phyloP scores from a whole-genome alignment of 2,113 vertebrate genomes.

The Macrotus californicus region DNA sequence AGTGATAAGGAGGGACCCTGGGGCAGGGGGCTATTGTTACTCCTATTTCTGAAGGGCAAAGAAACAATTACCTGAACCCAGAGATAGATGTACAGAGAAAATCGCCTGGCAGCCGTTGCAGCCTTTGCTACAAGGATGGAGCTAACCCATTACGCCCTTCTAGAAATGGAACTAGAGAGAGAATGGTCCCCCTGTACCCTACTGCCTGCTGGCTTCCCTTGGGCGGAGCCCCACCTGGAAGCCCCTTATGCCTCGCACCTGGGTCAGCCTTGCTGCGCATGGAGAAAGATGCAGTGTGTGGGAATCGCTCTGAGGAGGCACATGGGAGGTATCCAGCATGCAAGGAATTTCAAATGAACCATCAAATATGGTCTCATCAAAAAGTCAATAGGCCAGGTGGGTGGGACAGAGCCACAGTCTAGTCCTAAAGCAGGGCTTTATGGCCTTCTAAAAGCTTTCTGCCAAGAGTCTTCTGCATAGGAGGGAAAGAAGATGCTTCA shows the following conservation, averaged over 20 bases:
- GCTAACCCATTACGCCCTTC: not conserved
- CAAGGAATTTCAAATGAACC: not conserved
- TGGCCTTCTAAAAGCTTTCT: not conserved
- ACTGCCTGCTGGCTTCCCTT: not conserved
- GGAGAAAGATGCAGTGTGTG: accelerated
- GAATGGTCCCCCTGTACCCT: accelerated
- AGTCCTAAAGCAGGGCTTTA: not conserved
- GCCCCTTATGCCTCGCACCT: accelerated
- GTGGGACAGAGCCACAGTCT: not conserved
- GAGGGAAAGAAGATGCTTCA: not conserved
- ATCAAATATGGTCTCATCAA: not conserved
- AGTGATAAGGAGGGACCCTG: not conserved
- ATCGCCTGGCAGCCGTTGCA: not conserved
- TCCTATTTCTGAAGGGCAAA: not conserved
- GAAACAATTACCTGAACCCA: not conserved
- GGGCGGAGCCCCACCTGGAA: not conserved
- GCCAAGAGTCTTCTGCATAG: not conserved
- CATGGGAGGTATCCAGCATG: too few relatives aligned
- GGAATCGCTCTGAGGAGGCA: not conserved
- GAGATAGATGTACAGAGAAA: not conserved
- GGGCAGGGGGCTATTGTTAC: not conserved
- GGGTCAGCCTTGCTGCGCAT: not conserved
- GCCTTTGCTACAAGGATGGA: not conserved
- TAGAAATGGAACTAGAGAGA: not conserved
- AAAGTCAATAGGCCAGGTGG: too few relatives aligned